These are phyloP conservation scores for Baronia brevicornis DNA, from an alignment of 2,888 invertebrate species.

Conservation along the genomic window DNA sequence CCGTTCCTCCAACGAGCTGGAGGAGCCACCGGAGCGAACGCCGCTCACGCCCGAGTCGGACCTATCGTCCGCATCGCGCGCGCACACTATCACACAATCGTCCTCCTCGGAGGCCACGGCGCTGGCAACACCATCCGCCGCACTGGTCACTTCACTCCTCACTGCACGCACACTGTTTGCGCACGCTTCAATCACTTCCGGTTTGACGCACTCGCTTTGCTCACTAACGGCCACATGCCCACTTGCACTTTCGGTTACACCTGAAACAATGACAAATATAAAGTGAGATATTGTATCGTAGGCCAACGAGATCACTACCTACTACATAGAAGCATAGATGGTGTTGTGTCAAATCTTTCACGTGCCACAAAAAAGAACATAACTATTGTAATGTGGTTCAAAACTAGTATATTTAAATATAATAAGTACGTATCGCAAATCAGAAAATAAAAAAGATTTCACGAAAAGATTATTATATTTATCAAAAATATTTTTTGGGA, in stretches of 20 bases:
- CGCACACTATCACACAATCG: constrained; percentile 79
- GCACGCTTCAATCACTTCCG: constrained; percentile 51
- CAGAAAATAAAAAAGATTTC: too few relatives aligned
- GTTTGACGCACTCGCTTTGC: constrained; percentile 62
- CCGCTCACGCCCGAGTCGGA: constrained; percentile 86
- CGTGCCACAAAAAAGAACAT: too few relatives aligned
- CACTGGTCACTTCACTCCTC: constrained; percentile 63
- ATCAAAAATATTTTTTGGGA: too few relatives aligned
- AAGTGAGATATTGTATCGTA: background rate
- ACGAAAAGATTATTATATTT: too few relatives aligned
- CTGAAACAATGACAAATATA: constrained; percentile 48
- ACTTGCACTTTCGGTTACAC: constrained; percentile 59
- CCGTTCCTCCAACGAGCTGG: constrained; percentile 86
- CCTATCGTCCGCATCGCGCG: constrained; percentile 73
- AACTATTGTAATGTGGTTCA: too few relatives aligned
- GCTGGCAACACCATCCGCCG: constrained; percentile 70
- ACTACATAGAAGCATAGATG: too few relatives aligned
- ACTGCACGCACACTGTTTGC: constrained; percentile 63
- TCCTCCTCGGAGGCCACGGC: constrained; percentile 77
- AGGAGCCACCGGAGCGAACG: constrained; percentile 80
- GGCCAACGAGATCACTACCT: constrained; percentile 12
- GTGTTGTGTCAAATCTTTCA: too few relatives aligned
- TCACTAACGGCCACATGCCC: constrained; percentile 62
- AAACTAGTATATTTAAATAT: too few relatives aligned
- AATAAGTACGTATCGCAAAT: too few relatives aligned